Conservation (phyloP, 1,140 invertebrate genomes). For the Calliopsis andreniformis region DNA sequence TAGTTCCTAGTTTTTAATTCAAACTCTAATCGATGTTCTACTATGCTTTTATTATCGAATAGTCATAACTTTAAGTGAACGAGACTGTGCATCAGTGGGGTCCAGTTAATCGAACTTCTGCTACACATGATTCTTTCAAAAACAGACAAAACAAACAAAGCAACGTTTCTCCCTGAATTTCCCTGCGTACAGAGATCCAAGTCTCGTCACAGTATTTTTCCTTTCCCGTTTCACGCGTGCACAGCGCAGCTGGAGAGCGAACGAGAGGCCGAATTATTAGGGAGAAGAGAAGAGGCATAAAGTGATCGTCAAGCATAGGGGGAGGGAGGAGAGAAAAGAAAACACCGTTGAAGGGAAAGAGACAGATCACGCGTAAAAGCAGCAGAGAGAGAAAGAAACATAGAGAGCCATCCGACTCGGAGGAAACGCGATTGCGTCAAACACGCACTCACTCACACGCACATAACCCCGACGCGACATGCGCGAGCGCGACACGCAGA, state of each 20-base stretch:
- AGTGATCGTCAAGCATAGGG: not conserved
- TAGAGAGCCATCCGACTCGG: slow-evolving; percentile 11
- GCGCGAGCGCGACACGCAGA: slow-evolving; percentile 21
- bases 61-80: too few relatives aligned
- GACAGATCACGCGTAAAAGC: not conserved
- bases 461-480: not conserved
- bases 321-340: not conserved
- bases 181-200: not conserved
- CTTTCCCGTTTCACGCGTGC: too few relatives aligned
- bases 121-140: too few relatives aligned
- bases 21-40: too few relatives aligned
- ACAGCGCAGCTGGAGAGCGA: not conserved
- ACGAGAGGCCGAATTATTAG: not conserved
- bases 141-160: too few relatives aligned
- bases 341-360: not conserved
- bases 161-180: not conserved
- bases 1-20: too few relatives aligned
- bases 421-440: slow-evolving; percentile 60
- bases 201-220: not conserved
- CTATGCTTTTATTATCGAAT: too few relatives aligned
- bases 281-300: not conserved
- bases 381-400: slow-evolving; percentile 5
- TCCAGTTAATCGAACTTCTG: too few relatives aligned
- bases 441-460: slow-evolving; percentile 21
- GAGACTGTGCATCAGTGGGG: too few relatives aligned